Percentiles rank a stretch among this genome's conserved stretches.
Evolutionary conservation across 2,113 vertebrate species (phyloP).

Genomic region (Meles meles): DNA sequence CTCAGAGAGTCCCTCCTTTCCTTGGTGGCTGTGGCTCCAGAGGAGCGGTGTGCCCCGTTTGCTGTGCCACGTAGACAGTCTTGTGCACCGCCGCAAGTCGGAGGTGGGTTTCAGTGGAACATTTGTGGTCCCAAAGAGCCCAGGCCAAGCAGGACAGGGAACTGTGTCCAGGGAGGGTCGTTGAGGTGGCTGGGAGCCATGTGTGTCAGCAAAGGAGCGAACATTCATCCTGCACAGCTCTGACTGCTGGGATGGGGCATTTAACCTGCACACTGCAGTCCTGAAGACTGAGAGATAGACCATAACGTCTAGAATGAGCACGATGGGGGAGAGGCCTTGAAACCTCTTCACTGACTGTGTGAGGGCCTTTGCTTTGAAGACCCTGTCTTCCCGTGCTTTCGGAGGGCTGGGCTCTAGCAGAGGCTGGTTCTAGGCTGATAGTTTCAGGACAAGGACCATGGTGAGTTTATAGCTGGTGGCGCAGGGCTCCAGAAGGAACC

Average conservation of each 20-base stretch:
- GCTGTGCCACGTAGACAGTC: background rate
- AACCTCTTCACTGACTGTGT: fast-evolving
- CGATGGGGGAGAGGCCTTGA: background rate
- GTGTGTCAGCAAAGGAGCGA: fast-evolving
- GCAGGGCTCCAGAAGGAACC: fast-evolving
- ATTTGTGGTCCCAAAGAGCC: background rate
- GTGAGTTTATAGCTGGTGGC: background rate
- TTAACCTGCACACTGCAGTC: fast-evolving
- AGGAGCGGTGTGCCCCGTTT: fast-evolving
- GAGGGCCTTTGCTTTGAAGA: background rate
- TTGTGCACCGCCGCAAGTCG: fast-evolving
- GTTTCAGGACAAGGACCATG: no score
- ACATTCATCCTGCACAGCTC: background rate
- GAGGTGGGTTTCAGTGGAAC: background rate
- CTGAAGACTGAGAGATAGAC: background rate
- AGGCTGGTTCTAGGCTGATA: background rate
- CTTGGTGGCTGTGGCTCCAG: fast-evolving
- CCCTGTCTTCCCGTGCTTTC: fast-evolving
- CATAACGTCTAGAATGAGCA: fast-evolving
- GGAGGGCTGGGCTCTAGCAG: background rate
- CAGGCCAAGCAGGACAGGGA: background rate
- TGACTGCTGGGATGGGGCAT: fast-evolving
- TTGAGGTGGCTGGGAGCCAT: fast-evolving
- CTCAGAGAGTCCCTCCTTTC: background rate
- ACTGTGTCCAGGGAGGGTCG: fast-evolving